These are phyloP conservation scores for Columba livia DNA, from an alignment of 2,113 vertebrate species.

Conservation along the genomic window DNA sequence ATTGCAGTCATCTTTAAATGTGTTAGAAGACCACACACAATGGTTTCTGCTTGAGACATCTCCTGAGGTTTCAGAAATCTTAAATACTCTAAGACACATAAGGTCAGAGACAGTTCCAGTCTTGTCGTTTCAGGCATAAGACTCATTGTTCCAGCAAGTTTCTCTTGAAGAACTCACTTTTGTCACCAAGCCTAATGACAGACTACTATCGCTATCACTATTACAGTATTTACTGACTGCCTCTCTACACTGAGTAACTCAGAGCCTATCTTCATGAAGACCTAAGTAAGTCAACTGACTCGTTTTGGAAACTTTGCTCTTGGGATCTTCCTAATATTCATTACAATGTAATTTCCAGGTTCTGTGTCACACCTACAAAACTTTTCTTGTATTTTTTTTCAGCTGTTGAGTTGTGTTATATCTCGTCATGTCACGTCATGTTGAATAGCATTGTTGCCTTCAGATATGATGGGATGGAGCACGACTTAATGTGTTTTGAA, in stretches of 20 bases:
- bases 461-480: conserved; percentile 22
- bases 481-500: conserved; percentile 34
- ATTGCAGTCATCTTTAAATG: background rate
- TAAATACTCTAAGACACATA: background rate
- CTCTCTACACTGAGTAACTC: background rate
- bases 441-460: conserved; percentile 32
- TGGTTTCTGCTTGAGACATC: background rate
- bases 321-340: background rate
- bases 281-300: background rate
- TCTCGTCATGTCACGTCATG: background rate
- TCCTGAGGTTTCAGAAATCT: background rate
- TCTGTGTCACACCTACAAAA: background rate
- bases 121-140: background rate
- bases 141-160: background rate
- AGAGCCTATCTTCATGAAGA: background rate
- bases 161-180: background rate
- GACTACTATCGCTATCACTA: too few species aligned
- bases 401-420: background rate
- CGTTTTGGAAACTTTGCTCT: background rate
- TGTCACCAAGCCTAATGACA: background rate
- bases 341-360: background rate
- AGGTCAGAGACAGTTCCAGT: background rate
- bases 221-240: background rate
- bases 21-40: background rate
- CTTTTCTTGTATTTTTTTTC: background rate